Conservation (phyloP, 2,888 invertebrate genomes). For the Oligia strigilis region DNA sequence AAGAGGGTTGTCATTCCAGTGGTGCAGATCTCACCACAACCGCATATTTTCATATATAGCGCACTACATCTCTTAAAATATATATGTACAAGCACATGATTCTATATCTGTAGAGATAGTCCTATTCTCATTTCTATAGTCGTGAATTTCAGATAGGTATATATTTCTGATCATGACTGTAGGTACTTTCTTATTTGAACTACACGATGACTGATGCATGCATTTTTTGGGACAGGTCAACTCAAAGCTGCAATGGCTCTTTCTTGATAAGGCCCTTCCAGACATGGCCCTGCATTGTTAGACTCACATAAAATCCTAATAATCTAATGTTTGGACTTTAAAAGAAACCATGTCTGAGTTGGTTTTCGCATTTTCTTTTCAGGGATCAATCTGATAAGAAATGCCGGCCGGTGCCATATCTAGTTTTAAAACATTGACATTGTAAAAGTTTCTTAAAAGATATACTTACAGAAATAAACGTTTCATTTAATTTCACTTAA, state of each 20-base stretch:
- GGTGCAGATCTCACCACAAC: constrained; percentile 21
- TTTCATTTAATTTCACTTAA: not conserved
- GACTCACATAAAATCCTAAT: too few species aligned
- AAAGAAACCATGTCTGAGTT: too few species aligned
- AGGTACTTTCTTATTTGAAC: not conserved
- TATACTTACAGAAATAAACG: too few species aligned
- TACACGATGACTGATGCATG: too few species aligned
- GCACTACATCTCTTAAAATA: not conserved
- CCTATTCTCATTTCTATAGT: not conserved
- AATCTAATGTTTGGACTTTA: too few species aligned
- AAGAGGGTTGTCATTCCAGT: constrained; percentile 38
- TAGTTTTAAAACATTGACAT: not conserved
- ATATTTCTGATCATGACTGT: not conserved
- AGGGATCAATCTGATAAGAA: not conserved
- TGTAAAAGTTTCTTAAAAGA: not conserved
- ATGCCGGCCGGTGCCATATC: not conserved
- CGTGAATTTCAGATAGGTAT: not conserved
- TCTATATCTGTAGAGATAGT: not conserved
- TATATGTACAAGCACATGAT: not conserved
- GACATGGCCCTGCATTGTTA: too few species aligned
- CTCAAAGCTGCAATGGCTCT: too few species aligned
- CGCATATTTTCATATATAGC: constrained; percentile 43
- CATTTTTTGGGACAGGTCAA: too few species aligned
- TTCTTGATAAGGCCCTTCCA: too few species aligned
- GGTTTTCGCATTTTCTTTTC: not conserved